These are phyloP conservation scores for Aurelia sp. DNA, from an alignment of 30 jellyfish, hydroid and myxozoan genomes.

Conservation along the genomic window DNA sequence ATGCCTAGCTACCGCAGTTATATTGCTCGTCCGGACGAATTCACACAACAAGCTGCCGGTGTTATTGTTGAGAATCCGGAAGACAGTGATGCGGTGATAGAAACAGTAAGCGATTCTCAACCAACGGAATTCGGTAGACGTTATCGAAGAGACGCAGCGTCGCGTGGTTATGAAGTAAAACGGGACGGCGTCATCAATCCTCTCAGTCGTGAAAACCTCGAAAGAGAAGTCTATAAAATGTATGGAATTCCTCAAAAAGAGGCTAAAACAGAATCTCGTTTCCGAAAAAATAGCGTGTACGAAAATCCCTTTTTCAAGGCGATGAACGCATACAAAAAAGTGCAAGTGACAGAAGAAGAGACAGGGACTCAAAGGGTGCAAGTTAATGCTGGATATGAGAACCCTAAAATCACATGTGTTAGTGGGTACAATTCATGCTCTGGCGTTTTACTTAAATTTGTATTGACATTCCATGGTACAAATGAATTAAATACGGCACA, in stretches of 20 bases:
- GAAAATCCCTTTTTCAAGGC: constrained; percentile 31
- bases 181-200: constrained; percentile 35
- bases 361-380: constrained; percentile 99
- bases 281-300: constrained; percentile 12
- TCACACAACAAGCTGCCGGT: constrained; percentile 32
- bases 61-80: constrained; percentile 53
- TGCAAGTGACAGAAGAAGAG: constrained; percentile 97
- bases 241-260: constrained; percentile 1
- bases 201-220: constrained; percentile 6
- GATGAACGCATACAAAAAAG: constrained; percentile 75
- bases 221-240: background rate
- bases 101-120: constrained; percentile 17
- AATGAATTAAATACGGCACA: constrained; percentile 57
- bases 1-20: constrained; percentile 59
- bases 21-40: constrained; percentile 58
- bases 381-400: constrained; percentile 99
- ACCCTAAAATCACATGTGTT: constrained; percentile 92
- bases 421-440: constrained; percentile 90
- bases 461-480: constrained; percentile 91
- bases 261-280: constrained; percentile 12
- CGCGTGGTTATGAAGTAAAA: constrained; percentile 30
- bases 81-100: constrained; percentile 21
- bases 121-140: constrained; percentile 19
- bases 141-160: constrained; percentile 17
- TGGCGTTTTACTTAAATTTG: constrained; percentile 94